Evolutionary conservation across 2,888 invertebrate genomes (phyloP).

Genomic region (Biston stratarius): DNA sequence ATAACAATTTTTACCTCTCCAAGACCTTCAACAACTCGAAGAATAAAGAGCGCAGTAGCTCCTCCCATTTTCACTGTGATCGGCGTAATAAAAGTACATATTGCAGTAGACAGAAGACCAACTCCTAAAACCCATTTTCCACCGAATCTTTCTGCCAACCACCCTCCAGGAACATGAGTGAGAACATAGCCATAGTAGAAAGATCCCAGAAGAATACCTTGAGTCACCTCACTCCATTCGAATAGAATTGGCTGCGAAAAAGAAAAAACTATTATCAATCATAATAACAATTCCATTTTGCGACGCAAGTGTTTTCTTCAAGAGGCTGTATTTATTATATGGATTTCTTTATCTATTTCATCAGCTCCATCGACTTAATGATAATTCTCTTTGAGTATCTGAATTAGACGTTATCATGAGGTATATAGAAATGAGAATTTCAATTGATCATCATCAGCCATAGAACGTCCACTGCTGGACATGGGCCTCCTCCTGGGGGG

Average conservation of each 20-base stretch:
- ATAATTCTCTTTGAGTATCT: conserved; percentile 2
- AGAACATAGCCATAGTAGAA: conserved; percentile 95
- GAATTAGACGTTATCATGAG: not conserved
- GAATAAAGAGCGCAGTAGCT: conserved; percentile 82
- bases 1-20: conserved; percentile 88
- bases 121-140: conserved; percentile 94
- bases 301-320: conserved; percentile 3
- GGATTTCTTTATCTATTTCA: conserved; percentile 19
- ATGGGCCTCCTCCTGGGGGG: no score
- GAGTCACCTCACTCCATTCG: conserved; percentile 90
- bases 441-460: no score
- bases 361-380: conserved; percentile 20
- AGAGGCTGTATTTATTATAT: conserved; percentile 14
- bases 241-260: conserved; percentile 67
- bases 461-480: no score
- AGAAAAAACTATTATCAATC: conserved; percentile 17
- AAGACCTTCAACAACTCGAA: conserved; percentile 83
- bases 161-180: conserved; percentile 94
- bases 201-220: conserved; percentile 92
- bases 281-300: not conserved
- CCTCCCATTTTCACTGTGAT: conserved; percentile 87
- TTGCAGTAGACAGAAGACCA: conserved; percentile 92
- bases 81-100: conserved; percentile 94
- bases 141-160: conserved; percentile 92
- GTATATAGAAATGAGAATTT: not conserved